Conservation (phyloP, 1,140 invertebrate genomes). For the Cydia strobilella region DNA sequence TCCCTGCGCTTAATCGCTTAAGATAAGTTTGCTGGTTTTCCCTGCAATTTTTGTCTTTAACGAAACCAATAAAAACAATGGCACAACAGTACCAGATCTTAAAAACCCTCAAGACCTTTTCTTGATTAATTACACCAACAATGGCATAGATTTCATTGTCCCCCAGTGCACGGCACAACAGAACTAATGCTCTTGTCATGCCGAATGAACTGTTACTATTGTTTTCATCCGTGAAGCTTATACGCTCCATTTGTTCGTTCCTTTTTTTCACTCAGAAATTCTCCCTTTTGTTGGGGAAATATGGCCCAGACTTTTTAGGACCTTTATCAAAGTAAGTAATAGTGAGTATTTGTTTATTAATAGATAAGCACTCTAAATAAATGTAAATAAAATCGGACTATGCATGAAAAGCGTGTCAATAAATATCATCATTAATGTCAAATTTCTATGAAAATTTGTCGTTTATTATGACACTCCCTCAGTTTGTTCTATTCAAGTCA, state of each 20-base stretch:
- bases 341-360: not conserved
- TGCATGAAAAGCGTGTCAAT: no score
- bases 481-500: no score
- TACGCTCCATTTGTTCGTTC: conserved; percentile 33
- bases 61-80: not conserved
- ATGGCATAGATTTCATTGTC: conserved; percentile 34
- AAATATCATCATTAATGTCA: no score
- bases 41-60: not conserved
- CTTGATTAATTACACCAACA: conserved; percentile 39
- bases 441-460: no score
- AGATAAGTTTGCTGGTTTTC: not conserved
- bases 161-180: conserved; percentile 36
- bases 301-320: conserved; percentile 27
- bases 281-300: conserved; percentile 5
- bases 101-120: conserved; percentile 38
- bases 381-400: no score
- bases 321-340: not conserved
- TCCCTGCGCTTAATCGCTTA: no score
- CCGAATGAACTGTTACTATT: conserved; percentile 52
- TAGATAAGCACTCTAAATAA: not conserved
- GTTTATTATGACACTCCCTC: no score
- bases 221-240: conserved; percentile 39
- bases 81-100: not conserved
- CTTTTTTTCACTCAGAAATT: conserved; percentile 8
- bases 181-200: conserved; percentile 47